phyloP scores from a whole-genome alignment of 1,140 invertebrate genomes.

The Melitaea cinxia region DNA sequence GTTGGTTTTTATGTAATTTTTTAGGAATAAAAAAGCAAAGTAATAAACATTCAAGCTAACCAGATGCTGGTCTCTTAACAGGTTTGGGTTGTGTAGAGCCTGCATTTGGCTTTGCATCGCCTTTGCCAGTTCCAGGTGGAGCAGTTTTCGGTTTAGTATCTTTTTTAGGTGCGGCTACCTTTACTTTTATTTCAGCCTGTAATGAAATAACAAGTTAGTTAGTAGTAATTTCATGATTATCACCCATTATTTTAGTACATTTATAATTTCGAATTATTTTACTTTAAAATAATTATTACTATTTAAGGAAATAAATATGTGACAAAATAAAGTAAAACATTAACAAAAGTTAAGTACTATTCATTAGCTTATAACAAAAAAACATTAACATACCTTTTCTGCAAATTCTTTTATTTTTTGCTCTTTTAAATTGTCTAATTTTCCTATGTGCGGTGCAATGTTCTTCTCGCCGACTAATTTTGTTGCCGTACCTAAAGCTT shows the following conservation, averaged over 20 bases:
- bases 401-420: slow-evolving; percentile 97
- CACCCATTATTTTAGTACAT: too few species aligned
- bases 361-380: too few species aligned
- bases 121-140: slow-evolving; percentile 43
- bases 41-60: slow-evolving; percentile 34
- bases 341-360: too few species aligned
- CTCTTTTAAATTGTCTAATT: slow-evolving; percentile 96
- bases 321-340: too few species aligned
- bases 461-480: slow-evolving; percentile 97
- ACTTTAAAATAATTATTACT: too few species aligned
- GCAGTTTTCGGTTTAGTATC: slow-evolving; percentile 81
- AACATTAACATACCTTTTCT: slow-evolving; percentile 84
- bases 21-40: too few species aligned
- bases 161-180: slow-evolving; percentile 84
- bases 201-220: background rate
- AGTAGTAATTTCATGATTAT: background rate
- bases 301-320: too few species aligned
- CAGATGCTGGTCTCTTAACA: slow-evolving; percentile 80
- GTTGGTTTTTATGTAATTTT: too few species aligned
- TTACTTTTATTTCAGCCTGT: slow-evolving; percentile 90
- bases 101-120: slow-evolving; percentile 76
- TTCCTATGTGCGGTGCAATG: slow-evolving; percentile 91
- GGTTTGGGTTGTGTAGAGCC: slow-evolving; percentile 82
- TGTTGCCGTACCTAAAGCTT: slow-evolving; percentile 96
- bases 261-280: too few species aligned